A percentile compares a stretch with the other conserved stretches of the same genome.
These are phyloP conservation scores for Dynastes maya DNA, from an alignment of 2,888 invertebrate species.

Conservation along the genomic window DNA sequence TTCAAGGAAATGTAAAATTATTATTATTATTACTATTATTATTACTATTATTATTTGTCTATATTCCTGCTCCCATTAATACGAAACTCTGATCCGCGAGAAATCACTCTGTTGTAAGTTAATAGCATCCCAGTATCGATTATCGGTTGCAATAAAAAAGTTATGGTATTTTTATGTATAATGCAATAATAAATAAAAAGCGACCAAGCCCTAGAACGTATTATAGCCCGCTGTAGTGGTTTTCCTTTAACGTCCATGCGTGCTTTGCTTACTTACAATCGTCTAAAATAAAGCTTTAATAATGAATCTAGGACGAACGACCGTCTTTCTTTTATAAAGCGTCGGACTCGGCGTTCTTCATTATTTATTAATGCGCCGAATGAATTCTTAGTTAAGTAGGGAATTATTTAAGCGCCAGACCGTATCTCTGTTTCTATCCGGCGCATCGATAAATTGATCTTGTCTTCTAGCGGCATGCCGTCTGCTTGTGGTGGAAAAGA, in stretches of 20 bases:
- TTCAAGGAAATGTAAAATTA: no score
- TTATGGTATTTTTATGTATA: slow-evolving; percentile 9
- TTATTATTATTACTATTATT: no score
- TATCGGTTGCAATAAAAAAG: neutral
- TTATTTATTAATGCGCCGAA: slow-evolving; percentile 21
- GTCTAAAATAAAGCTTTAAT: slow-evolving; percentile 27
- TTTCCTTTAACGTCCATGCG: neutral
- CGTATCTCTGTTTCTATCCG: slow-evolving; percentile 1
- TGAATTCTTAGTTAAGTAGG: slow-evolving; percentile 22
- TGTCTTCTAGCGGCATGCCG: neutral
- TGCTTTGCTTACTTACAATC: slow-evolving; percentile 1
- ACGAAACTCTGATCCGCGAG: no score
- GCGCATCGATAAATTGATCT: slow-evolving; percentile 16
- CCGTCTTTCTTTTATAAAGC: slow-evolving; percentile 21
- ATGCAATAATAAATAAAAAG: neutral
- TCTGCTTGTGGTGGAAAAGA: no score
- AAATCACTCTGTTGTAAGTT: no score
- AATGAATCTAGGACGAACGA: slow-evolving; percentile 10
- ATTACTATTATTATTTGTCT: no score
- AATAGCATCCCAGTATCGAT: neutral
- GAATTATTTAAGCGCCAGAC: slow-evolving; percentile 28
- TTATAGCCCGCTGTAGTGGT: neutral
- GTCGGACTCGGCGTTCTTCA: slow-evolving; percentile 13
- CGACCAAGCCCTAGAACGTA: neutral
- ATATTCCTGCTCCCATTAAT: no score